Base-by-base conservation (phyloP, 2,797 vertebrate genomes). In the Echiichthys vipera region DNA sequence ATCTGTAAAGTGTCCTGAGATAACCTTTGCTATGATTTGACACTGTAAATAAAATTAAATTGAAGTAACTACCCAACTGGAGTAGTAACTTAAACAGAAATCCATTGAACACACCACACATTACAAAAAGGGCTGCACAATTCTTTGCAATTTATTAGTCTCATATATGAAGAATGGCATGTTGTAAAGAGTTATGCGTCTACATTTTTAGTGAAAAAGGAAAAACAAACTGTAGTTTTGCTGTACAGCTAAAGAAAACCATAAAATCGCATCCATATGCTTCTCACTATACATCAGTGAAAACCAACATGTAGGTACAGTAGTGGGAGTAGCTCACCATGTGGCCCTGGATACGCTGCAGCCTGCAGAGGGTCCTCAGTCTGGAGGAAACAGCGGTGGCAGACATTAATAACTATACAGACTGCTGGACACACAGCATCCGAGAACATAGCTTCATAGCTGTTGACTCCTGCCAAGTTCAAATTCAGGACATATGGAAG, bases 281-380 rank as follows among this genome's bases (percentile, higher is more conserved):
- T 13, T 13, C 45, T 27, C 11, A 12, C 20, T 20, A 24, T 42
- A 14, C 36, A 37, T 9, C 14, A 2, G 5, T 32, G 57, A 7
- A 29, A 24, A 22, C 5, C 10, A 43, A 2, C 18, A 4, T 36
- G 40, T 2, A 17, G 10, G 20, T 0, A 11, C 0, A 34, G 34
- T 36, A 7, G 8, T 12, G 2, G 53, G 7, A 10, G 13, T 8
- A 6, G 18, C 90, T 93, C 81, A 95, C 94, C 94, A 95, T 91
- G 84, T 95, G 95, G 39, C 78, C 57, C 69, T 91, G 94, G 61
- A 95, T 86, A 61, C 84, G 84, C 62, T 89, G 90, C 78, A 95
- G 80, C 77, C 93, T 93, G 83, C 74, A 92, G 25, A 93, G 7
- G 30, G 91, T 84, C 69, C 86, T 89, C 47, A 93, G 64, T 55